phyloP scores from a whole-genome alignment of 2,113 vertebrate genomes.

The Recurvirostra avosetta region DNA sequence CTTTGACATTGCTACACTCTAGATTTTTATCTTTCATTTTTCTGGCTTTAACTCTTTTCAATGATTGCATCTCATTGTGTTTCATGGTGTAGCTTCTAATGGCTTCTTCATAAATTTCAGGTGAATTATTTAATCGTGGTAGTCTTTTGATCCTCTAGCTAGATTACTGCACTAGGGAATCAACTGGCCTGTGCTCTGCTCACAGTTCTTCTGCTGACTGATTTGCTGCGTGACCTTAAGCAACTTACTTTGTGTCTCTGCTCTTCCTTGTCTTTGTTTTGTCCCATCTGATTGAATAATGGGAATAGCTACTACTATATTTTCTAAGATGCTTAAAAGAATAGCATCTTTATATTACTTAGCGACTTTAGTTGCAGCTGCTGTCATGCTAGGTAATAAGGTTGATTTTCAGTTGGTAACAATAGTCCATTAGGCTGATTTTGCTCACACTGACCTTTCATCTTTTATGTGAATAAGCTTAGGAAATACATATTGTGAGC shows the following conservation, averaged over 20 bases:
- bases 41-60: slow-evolving; percentile 21
- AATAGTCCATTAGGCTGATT: slow-evolving; percentile 4
- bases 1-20: neutral
- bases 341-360: neutral
- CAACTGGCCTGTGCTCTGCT: neutral
- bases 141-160: neutral
- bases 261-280: slow-evolving; percentile 42
- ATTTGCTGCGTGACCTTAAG: slow-evolving; percentile 23
- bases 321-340: neutral
- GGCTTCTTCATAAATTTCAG: slow-evolving; percentile 21
- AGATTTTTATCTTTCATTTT: slow-evolving; percentile 35
- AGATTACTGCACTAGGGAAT: neutral
- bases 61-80: slow-evolving; percentile 25
- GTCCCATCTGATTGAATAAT: slow-evolving; percentile 18
- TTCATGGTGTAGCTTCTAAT: slow-evolving; percentile 48
- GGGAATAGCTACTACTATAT: neutral
- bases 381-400: slow-evolving; percentile 10
- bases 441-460: slow-evolving; percentile 34
- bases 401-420: slow-evolving; percentile 10
- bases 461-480: slow-evolving; percentile 4
- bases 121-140: neutral
- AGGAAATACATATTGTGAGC: slow-evolving; percentile 6
- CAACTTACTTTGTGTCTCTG: slow-evolving; percentile 31
- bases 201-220: slow-evolving; percentile 4
- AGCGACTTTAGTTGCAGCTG: neutral